Base-by-base conservation (phyloP, 2,888 invertebrate genomes). In the Patella ulyssiponensis region DNA sequence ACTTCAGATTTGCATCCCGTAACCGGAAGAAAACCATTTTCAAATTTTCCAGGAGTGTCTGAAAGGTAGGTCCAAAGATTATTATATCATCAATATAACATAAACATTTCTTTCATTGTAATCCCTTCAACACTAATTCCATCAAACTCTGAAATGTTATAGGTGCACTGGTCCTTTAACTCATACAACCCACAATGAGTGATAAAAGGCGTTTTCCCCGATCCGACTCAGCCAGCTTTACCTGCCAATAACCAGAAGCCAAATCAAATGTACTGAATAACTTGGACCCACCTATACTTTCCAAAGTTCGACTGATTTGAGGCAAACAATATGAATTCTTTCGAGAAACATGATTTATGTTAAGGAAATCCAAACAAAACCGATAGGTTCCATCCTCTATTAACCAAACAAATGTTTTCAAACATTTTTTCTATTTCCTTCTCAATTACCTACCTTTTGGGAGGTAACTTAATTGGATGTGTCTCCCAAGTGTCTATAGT, bases 141-240 rank as follows among this genome's bases (percentile, higher is more conserved):
- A 58, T 58, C 58, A 58, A 58, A 1, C 58, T 58, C n/a, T 58
- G 58, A 58, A 58, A 58, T n/a, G n/a, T 58, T n/a, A n/a, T n/a
- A n/a, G 58, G n/a, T 9, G 58, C 58, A 58, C n/a, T 58, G 7
- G 14, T 58, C n/a, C 5, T 58, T 58, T n/a, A 58, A 14, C 11
- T 58, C n/a, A n/a, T 58, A 58, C 58, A 58, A 58, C 20, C 58
- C 58, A 58, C 58, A 58, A 58, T 58, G n/a, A n/a, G 58, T 58
- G 20, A n/a, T 58, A 20, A 58, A 58, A 14, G 58, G n/a, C 17
- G 58, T 58, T 20, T 58, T 58, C 14, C 20, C 58, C 4, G 14
- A n/a, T n/a, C 5, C 58, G 58, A n/a, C 58, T 27, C 27, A 2
- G 27, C 27, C 27, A 27, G 2, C 1, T 27, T 27, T 58, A 58